A percentile compares a stretch with the other conserved stretches of the same genome.
phyloP scores from a whole-genome alignment of 2,797 vertebrate species.

The Huso huso region DNA sequence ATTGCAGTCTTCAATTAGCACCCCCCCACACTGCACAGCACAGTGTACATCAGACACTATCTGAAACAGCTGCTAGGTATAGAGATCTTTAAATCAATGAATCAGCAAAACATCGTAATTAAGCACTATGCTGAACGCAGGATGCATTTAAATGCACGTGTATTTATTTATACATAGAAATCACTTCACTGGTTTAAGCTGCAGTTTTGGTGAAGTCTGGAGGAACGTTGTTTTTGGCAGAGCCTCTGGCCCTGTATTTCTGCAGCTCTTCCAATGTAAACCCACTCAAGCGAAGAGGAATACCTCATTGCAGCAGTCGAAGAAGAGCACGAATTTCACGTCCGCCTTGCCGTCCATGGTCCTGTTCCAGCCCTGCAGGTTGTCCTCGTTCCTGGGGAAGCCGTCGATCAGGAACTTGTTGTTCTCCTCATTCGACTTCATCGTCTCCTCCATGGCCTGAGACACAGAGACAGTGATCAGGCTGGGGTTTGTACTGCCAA shows the following conservation, averaged over 20 bases:
- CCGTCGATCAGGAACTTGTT: slow-evolving; percentile 94
- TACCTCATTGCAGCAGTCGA: slow-evolving; percentile 90
- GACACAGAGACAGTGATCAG: neutral
- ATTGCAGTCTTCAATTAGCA: neutral
- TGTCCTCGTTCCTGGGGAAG: slow-evolving; percentile 94
- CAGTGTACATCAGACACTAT: neutral
- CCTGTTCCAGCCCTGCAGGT: slow-evolving; percentile 84
- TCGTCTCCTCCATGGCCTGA: slow-evolving; percentile 76
- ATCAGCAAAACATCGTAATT: too few relatives aligned
- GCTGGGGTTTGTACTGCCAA: too few relatives aligned
- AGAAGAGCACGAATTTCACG: slow-evolving; percentile 93
- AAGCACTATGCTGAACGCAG: neutral
- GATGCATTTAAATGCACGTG: neutral
- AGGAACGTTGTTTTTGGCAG: too few relatives aligned
- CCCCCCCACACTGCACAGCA: neutral
- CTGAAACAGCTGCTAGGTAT: too few relatives aligned
- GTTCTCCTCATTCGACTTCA: slow-evolving; percentile 68
- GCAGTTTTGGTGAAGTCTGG: too few relatives aligned
- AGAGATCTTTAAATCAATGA: too few relatives aligned
- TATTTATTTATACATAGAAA: neutral
- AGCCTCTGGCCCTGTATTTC: neutral
- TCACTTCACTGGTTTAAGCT: too few relatives aligned
- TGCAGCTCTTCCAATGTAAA: neutral
- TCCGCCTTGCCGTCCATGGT: slow-evolving; percentile 86
- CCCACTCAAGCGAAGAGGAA: slow-evolving; percentile 7